Evolutionary conservation across 2,888 invertebrate genomes (phyloP).

Genomic region (Entomobrya proxima): DNA sequence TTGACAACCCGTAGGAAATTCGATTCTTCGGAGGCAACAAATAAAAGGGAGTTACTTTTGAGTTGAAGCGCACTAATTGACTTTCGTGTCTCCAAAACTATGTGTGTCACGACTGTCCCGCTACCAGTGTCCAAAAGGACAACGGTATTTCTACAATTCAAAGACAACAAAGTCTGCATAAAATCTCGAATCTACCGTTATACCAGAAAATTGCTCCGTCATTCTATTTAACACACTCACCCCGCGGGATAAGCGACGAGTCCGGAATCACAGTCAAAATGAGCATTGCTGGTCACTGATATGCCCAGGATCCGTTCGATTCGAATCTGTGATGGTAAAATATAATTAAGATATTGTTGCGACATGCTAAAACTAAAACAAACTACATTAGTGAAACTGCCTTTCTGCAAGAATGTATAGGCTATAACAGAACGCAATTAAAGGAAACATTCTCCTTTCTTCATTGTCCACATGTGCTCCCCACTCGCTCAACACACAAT

Average conservation of each 20-base stretch:
- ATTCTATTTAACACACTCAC: conserved; percentile 82
- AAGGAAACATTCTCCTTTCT: conserved; percentile 38
- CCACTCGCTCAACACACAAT: conserved; percentile 42
- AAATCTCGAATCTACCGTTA: conserved; percentile 67
- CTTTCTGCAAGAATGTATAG: neutral
- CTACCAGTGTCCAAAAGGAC: conserved; percentile 91
- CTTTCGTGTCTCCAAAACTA: conserved; percentile 74
- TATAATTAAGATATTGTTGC: conserved; percentile 54
- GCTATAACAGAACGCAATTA: neutral
- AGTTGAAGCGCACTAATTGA: conserved; percentile 74
- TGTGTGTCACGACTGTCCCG: conserved; percentile 75
- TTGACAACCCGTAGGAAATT: conserved; percentile 74
- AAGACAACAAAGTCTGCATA: conserved; percentile 74
- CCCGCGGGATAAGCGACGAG: conserved; percentile 97
- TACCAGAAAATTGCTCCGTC: neutral
- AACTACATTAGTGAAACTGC: neutral
- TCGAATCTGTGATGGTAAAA: conserved; percentile 86
- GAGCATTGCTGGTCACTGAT: conserved; percentile 95
- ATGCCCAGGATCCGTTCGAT: conserved; percentile 95
- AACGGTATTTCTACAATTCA: conserved; percentile 94
- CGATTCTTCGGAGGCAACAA: conserved; percentile 74
- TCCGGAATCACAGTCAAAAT: conserved; percentile 92
- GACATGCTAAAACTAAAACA: conserved; percentile 29
- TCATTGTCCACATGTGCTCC: conserved; percentile 17
- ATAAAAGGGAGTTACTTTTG: conserved; percentile 74